phyloP scores from a whole-genome alignment of 1,140 invertebrate species.

The Ceratina calcarata region DNA sequence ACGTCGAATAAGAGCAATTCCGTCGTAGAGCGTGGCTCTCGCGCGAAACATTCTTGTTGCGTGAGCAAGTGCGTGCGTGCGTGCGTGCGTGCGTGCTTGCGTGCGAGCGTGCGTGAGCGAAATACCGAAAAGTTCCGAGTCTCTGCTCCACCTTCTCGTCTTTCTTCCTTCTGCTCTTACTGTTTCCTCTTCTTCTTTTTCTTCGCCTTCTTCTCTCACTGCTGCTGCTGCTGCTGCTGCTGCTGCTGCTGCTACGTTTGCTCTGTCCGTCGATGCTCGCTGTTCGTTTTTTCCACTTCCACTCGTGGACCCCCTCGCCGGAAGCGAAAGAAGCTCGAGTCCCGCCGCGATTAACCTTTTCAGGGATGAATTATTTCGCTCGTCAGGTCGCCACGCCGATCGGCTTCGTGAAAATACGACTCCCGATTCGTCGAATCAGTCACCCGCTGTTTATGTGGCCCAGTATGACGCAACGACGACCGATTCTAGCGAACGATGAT shows the following conservation, averaged over 20 bases:
- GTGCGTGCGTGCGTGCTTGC: conserved; percentile 59
- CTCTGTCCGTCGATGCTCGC: background rate
- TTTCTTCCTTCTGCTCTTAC: conserved; percentile 15
- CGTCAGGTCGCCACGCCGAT: conserved; percentile 48
- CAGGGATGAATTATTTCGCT: conserved; percentile 68
- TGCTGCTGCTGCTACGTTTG: conserved; percentile 7
- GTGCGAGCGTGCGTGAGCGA: conserved; percentile 75
- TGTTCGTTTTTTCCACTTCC: conserved; percentile 42
- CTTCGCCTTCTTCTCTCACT: conserved; percentile 28
- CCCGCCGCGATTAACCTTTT: conserved; percentile 68
- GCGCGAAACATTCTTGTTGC: conserved; percentile 57
- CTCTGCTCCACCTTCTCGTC: conserved; percentile 58
- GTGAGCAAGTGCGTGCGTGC: conserved; percentile 37
- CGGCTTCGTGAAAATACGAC: conserved; percentile 50
- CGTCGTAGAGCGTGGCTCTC: conserved; percentile 46
- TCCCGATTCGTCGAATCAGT: conserved; percentile 57
- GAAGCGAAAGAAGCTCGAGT: conserved; percentile 66
- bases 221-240: conserved; percentile 28
- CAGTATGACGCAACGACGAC: conserved; percentile 23
- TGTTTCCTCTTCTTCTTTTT: conserved; percentile 21
- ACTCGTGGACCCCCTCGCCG: conserved; percentile 53
- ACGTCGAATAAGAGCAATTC: conserved; percentile 40
- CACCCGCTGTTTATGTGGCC: conserved; percentile 53
- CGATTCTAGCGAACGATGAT: background rate
- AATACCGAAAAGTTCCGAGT: conserved; percentile 76